These are phyloP conservation scores for Cyprinodon tularosa DNA, from an alignment of 2,113 vertebrate genomes.

Conservation along the genomic window DNA sequence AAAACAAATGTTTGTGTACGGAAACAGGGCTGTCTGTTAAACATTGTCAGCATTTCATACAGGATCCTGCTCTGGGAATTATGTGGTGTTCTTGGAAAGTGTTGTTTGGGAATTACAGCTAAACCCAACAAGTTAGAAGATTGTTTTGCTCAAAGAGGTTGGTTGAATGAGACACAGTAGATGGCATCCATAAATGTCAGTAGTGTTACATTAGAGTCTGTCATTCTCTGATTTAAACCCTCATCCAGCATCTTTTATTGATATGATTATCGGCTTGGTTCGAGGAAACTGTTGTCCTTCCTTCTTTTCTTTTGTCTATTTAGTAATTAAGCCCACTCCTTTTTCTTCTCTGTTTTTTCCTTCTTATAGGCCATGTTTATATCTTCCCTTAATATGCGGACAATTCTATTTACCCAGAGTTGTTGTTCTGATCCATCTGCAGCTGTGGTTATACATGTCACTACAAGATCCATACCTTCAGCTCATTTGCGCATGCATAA, in stretches of 20 bases:
- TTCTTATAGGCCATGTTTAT: too few relatives aligned
- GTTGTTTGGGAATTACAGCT: slow-evolving; percentile 3
- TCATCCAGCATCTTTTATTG: neutral
- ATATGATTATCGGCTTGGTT: neutral
- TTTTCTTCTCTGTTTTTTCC: too few relatives aligned
- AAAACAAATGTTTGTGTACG: neutral
- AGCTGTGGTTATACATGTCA: too few relatives aligned
- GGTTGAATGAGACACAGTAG: neutral
- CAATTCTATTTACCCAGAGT: too few relatives aligned
- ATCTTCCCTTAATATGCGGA: too few relatives aligned
- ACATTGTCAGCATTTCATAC: neutral
- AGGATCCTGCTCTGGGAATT: neutral
- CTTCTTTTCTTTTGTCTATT: too few relatives aligned
- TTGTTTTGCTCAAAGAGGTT: neutral
- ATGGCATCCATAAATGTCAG: neutral
- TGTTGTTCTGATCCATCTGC: too few relatives aligned
- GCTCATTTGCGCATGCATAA: too few relatives aligned
- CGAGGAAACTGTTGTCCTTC: neutral
- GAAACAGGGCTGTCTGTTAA: slow-evolving; percentile 5
- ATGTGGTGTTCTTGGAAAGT: neutral
- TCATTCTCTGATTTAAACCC: neutral
- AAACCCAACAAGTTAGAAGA: neutral
- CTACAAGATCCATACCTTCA: too few relatives aligned
- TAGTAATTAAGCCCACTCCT: too few relatives aligned
- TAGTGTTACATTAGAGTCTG: too few relatives aligned